A percentile compares a stretch with the other conserved stretches of the same genome.
Evolutionary conservation across 2,113 vertebrate genomes (phyloP).

Genomic region (Lophius piscatorius): DNA sequence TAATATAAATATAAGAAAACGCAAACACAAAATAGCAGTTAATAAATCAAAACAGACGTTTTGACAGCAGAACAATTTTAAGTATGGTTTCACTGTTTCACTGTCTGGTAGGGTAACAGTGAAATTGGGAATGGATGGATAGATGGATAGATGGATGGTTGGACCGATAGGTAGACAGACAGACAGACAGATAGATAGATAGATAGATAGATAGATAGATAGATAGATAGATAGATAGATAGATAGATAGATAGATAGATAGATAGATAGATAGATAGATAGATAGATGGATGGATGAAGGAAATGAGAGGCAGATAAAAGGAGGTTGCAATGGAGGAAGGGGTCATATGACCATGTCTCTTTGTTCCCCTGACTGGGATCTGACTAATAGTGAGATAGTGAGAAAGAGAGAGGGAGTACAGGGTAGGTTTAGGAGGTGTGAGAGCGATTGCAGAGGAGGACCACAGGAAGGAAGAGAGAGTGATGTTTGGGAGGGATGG

Average conservation of each 20-base stretch:
- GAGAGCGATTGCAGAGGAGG: slow-evolving; percentile 37
- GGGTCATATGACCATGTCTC: slow-evolving; percentile 60
- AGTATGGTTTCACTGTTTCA: too few species aligned
- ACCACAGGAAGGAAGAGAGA: slow-evolving; percentile 41
- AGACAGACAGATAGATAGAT: neutral
- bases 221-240: neutral
- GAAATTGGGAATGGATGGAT: too few species aligned
- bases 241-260: slow-evolving; percentile 5
- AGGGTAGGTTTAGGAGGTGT: slow-evolving; percentile 46
- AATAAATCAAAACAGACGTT: too few species aligned
- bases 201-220: neutral
- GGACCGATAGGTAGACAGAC: neutral
- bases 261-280: slow-evolving; percentile 3
- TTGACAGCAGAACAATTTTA: too few species aligned
- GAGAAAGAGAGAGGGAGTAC: slow-evolving; percentile 22
- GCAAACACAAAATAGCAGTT: too few species aligned
- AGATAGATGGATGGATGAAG: too few species aligned
- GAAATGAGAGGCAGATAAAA: slow-evolving; percentile 29
- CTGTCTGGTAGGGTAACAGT: too few species aligned
- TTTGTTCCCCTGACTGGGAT: slow-evolving; percentile 60
- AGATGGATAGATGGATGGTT: too few species aligned
- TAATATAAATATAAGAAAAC: too few species aligned
- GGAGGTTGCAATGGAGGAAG: slow-evolving; percentile 37
- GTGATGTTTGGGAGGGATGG: slow-evolving; percentile 39
- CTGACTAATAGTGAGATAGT: slow-evolving; percentile 53